These are phyloP conservation scores for Globicephala melas DNA, from an alignment of 2,113 vertebrate genomes.

Conservation along the genomic window DNA sequence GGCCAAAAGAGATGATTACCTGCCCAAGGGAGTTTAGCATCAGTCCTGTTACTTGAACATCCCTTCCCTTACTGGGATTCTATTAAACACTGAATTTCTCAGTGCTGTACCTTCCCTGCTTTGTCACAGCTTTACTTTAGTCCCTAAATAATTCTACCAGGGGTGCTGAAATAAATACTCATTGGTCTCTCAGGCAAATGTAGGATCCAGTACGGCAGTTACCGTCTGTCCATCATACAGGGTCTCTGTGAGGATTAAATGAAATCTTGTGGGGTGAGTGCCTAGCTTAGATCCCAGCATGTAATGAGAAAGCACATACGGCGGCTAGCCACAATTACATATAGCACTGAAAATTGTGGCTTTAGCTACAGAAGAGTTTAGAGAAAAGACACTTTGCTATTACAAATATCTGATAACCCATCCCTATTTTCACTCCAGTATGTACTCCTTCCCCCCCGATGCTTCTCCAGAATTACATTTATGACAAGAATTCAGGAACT, in stretches of 20 bases:
- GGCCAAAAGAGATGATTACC: not conserved
- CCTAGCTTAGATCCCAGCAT: not conserved
- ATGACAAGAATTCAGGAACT: not conserved
- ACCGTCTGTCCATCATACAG: not conserved
- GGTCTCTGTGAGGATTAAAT: not conserved
- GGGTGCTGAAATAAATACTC: not conserved
- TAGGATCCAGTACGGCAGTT: not conserved
- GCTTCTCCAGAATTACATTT: not conserved
- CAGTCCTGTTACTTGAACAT: not conserved
- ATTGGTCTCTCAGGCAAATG: not conserved
- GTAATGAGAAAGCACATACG: not conserved
- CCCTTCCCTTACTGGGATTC: not conserved
- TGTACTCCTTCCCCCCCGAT: not conserved
- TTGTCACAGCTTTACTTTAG: not conserved
- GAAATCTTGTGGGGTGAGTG: not conserved
- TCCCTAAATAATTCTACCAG: not conserved
- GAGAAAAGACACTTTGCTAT: not conserved
- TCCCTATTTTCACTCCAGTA: not conserved
- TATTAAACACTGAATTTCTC: not conserved
- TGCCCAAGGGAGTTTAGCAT: not conserved
- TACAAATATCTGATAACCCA: not conserved
- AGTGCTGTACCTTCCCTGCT: not conserved
- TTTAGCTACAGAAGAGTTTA: not conserved
- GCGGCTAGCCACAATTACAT: not conserved
- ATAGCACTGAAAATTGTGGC: not conserved